A percentile compares a stretch with the other conserved stretches of the same genome.
These are phyloP conservation scores for Steinernema hermaphroditum DNA, from an alignment of 2,888 invertebrate genomes.

Conservation along the genomic window DNA sequence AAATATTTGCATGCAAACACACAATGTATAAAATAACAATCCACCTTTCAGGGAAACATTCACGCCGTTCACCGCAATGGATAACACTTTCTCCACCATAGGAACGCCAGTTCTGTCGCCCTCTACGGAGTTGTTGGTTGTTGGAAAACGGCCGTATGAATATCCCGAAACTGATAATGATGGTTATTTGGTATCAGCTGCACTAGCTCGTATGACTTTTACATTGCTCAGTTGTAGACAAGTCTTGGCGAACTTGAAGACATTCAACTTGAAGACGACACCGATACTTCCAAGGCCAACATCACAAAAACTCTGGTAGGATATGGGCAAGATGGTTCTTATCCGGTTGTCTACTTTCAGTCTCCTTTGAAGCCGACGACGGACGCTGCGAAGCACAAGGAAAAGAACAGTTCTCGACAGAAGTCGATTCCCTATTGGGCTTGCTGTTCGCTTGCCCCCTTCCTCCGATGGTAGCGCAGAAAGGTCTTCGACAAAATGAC, in stretches of 20 bases:
- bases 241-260: slow-evolving; percentile 2
- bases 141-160: not conserved
- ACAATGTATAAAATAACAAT: not conserved
- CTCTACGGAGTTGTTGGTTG: not conserved
- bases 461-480: not conserved
- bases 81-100: not conserved
- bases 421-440: not conserved
- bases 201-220: not conserved
- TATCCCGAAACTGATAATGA: not conserved
- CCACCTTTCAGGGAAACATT: not conserved
- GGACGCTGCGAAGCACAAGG: not conserved
- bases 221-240: not conserved
- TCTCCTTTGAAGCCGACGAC: not conserved
- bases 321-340: not conserved
- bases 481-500: not conserved
- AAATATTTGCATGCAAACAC: slow-evolving; percentile 1
- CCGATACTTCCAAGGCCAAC: not conserved
- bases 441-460: not conserved
- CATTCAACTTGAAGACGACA: not conserved
- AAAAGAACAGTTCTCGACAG: not conserved
- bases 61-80: not conserved
- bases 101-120: not conserved
- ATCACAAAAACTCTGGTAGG: not conserved
- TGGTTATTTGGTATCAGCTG: not conserved
- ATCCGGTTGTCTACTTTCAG: not conserved